Evolutionary conservation across 2,888 invertebrate species (phyloP).

Genomic region (Chesias legatella): DNA sequence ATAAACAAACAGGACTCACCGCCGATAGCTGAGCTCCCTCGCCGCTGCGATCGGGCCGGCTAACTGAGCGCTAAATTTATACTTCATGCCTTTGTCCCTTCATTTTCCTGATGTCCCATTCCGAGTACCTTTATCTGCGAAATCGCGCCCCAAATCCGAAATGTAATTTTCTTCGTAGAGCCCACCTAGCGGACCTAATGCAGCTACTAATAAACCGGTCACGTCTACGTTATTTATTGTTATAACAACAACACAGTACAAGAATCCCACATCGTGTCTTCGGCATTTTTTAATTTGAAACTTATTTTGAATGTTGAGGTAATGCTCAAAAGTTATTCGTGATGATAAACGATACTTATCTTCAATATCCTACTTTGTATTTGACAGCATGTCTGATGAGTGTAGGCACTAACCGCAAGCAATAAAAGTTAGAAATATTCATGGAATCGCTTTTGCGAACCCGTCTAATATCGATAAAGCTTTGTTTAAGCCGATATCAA

Average conservation of each 20-base stretch:
- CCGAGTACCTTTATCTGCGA: constrained; percentile 45
- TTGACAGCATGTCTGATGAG: constrained; percentile 3
- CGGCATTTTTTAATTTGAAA: constrained; percentile 53
- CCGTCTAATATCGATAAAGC: not conserved
- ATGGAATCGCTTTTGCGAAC: constrained; percentile 3
- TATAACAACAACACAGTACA: constrained; percentile 64
- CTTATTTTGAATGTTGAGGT: constrained; percentile 38
- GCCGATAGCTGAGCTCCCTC: constrained; percentile 40
- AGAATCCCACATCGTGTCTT: constrained; percentile 49
- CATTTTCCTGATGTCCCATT: constrained; percentile 47
- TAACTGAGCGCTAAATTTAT: constrained; percentile 51
- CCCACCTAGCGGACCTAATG: constrained; percentile 56
- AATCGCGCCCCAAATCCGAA: constrained; percentile 49
- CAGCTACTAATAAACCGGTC: constrained; percentile 73
- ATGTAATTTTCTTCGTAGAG: constrained; percentile 49
- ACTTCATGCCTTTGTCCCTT: constrained; percentile 43
- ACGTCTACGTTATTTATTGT: constrained; percentile 75
- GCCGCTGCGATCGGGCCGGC: constrained; percentile 38
- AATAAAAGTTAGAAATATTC: constrained; percentile 8
- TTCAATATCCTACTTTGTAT: constrained; percentile 3
- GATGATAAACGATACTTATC: constrained; percentile 1
- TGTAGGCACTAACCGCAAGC: not conserved
- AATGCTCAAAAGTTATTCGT: constrained; percentile 20
- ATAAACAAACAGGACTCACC: constrained; percentile 63
- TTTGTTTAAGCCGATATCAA: constrained; percentile 3